These are phyloP conservation scores for Nyctalus aviator DNA, from an alignment of 2,797 vertebrate genomes.

Conservation along the genomic window DNA sequence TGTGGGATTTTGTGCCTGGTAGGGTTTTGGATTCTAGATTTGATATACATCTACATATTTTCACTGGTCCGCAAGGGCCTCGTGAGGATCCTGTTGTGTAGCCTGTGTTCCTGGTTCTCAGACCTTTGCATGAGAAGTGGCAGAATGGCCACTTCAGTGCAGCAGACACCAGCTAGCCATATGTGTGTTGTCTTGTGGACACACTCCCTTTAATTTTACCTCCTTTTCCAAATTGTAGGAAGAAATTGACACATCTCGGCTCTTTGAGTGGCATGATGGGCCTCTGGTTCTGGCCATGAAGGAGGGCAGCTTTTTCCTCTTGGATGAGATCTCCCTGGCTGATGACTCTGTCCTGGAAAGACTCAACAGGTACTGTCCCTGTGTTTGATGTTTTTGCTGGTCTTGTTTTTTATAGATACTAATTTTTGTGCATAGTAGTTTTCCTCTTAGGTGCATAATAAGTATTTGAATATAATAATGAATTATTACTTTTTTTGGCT, in stretches of 20 bases:
- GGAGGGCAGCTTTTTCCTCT: constrained; percentile 94
- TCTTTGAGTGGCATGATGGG: constrained; percentile 98
- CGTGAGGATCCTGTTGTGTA: not conserved
- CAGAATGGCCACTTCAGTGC: not conserved
- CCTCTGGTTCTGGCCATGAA: constrained; percentile 96
- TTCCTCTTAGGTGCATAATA: not conserved
- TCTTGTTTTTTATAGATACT: not conserved
- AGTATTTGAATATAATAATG: not conserved
- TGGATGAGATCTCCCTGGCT: constrained; percentile 98
- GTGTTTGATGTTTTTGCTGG: not conserved
- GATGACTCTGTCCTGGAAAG: constrained; percentile 98
- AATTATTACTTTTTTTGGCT: not conserved
- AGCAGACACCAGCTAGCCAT: not conserved
- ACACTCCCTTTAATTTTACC: not conserved
- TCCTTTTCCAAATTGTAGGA: constrained; percentile 83
- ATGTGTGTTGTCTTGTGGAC: not conserved
- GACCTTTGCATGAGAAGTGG: not conserved
- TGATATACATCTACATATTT: not conserved
- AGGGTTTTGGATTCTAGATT: not conserved
- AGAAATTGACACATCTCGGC: constrained; percentile 88
- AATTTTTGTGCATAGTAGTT: not conserved
- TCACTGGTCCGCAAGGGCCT: not conserved
- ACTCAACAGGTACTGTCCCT: constrained; percentile 94
- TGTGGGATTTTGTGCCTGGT: not conserved
- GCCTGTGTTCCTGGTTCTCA: not conserved